Conservation (phyloP, 2,888 invertebrate genomes). For the Himalopsyche kuldschensis region DNA sequence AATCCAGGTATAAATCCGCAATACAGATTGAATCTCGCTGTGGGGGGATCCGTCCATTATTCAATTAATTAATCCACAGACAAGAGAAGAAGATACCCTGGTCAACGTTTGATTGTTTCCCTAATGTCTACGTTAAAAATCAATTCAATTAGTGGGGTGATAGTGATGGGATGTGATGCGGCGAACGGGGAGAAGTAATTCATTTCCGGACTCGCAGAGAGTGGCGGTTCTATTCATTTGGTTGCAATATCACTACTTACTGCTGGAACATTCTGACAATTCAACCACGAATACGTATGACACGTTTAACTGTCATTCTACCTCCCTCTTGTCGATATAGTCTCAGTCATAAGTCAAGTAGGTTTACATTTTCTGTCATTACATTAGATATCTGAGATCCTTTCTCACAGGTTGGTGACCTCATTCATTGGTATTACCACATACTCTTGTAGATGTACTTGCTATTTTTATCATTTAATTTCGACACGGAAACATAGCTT, state of each 20-base stretch:
- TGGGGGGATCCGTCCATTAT: slow-evolving; percentile 9
- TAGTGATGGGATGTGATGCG: slow-evolving; percentile 46
- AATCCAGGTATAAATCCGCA: slow-evolving; percentile 5
- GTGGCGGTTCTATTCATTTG: slow-evolving; percentile 18
- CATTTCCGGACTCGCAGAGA: slow-evolving; percentile 28
- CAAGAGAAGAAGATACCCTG: slow-evolving; percentile 39
- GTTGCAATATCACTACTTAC: background rate
- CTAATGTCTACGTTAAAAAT: slow-evolving; percentile 50
- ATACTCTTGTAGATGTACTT: too few relatives aligned
- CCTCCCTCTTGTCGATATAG: too few relatives aligned
- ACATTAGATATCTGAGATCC: too few relatives aligned
- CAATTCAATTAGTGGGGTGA: slow-evolving; percentile 53
- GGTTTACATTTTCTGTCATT: too few relatives aligned
- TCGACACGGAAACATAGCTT: too few relatives aligned
- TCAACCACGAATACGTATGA: background rate
- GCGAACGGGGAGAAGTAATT: slow-evolving; percentile 43
- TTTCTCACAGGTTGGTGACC: too few relatives aligned
- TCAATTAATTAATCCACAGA: slow-evolving; percentile 17
- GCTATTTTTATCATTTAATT: too few relatives aligned
- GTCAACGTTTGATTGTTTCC: slow-evolving; percentile 53
- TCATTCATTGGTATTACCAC: too few relatives aligned
- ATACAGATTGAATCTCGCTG: background rate
- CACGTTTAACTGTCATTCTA: too few relatives aligned
- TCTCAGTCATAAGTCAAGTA: too few relatives aligned
- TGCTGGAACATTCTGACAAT: background rate